phyloP scores from a whole-genome alignment of 2,113 vertebrate species.

The Erpornis zantholeuca region DNA sequence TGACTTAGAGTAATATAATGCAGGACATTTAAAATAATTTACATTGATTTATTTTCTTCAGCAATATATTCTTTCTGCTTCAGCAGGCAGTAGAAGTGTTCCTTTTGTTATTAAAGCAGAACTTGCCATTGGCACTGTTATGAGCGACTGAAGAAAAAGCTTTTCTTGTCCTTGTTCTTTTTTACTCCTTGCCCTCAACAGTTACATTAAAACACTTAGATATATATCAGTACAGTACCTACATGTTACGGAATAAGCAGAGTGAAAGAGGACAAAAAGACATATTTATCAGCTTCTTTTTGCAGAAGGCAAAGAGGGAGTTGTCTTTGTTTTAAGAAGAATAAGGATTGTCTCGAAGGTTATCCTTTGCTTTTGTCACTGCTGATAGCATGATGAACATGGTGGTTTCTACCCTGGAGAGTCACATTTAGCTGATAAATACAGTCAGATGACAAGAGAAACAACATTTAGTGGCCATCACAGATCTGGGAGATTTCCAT shows the following conservation, averaged over 20 bases:
- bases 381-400: neutral
- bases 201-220: neutral
- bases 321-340: neutral
- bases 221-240: neutral
- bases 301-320: neutral
- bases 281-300: neutral
- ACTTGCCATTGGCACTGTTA: neutral
- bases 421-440: neutral
- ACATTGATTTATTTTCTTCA: conserved; percentile 11
- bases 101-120: conserved; percentile 13
- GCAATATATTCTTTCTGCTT: conserved; percentile 18
- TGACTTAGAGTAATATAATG: neutral
- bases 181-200: neutral
- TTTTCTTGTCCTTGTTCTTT: neutral
- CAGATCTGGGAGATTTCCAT: neutral
- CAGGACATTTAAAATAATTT: conserved; percentile 26
- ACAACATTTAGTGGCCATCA: neutral
- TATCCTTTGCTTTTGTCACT: neutral
- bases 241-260: neutral
- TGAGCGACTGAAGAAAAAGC: neutral
- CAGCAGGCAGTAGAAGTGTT: neutral
- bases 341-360: neutral
- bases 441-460: neutral
- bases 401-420: neutral
- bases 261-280: neutral